Percentiles rank a stretch among this genome's conserved stretches.
phyloP scores from a whole-genome alignment of 64 coral and sea anemone genomes.

The Porites australiensis region DNA sequence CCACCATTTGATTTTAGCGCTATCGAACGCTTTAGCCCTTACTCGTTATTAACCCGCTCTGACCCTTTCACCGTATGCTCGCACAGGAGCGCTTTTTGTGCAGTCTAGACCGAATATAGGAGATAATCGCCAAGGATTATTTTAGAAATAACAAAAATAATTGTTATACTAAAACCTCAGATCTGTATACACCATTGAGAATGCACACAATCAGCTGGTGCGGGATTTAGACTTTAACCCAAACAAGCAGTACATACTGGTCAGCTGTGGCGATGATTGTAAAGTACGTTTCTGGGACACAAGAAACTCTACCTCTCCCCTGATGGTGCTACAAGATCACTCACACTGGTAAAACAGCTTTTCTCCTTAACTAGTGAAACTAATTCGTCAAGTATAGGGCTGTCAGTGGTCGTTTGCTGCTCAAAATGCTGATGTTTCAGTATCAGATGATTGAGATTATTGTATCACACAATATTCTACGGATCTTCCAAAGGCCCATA shows the following conservation, averaged over 20 bases:
- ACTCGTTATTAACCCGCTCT: no score
- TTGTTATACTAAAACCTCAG: constrained; percentile 1
- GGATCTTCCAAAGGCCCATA: no score
- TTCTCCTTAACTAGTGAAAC: neutral
- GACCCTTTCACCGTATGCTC: no score
- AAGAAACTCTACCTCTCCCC: constrained; percentile 75
- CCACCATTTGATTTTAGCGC: no score
- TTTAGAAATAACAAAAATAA: neutral
- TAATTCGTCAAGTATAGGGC: neutral
- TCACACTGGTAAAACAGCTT: constrained; percentile 86
- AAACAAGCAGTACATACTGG: constrained; percentile 97
- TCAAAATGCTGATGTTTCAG: no score
- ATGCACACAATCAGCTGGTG: constrained; percentile 92
- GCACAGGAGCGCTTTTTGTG: no score
- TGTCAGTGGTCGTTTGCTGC: no score
- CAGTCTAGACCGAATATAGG: no score
- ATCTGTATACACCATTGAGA: constrained; percentile 89
- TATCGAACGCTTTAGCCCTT: no score
- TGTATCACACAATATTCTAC: no score
- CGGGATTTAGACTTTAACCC: constrained; percentile 98
- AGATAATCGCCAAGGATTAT: no score
- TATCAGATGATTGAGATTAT: no score
- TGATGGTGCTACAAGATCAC: constrained; percentile 91
- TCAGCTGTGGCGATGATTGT: constrained; percentile 99
- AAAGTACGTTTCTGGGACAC: constrained; percentile 99